Evolutionary conservation across 2,888 invertebrate species (phyloP), one percentile per base, ranked within the genome.

Genomic region (Callyntrura sp.): DNA sequence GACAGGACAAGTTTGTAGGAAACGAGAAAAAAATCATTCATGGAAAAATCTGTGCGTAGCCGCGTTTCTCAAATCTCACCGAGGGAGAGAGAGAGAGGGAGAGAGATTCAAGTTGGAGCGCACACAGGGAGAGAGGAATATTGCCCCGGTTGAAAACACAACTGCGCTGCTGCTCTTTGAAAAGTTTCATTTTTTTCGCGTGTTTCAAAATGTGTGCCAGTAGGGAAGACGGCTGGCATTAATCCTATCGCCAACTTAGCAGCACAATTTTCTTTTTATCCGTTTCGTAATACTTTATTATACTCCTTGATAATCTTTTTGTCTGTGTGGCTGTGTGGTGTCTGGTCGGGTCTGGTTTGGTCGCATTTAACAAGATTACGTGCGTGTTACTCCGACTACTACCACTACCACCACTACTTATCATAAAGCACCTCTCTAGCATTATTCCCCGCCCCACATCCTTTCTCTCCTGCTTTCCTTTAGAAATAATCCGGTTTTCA

Each of bases 401-500:
- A 45, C 45, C 11, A 45, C 45, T 45, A 45, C 3, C 35, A 20
- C 11, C 20, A 68, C 68, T 14, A 68, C 68, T 70, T 60, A 81
- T 81, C 60, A 81, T 81, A 81, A 60, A 81, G 81, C 81, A 60
- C 81, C 60, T 57, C 45, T 8, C 28, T n/a, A n/a, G n/a, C n/a
- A n/a, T n/a, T n/a, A n/a, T 28, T 20, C 17, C 86, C 45, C 79
- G 76, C 76, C 76, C 85, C 78, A 86, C 79, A 86, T 86, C 78
- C 85, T 85, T 85, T 85, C 55, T 65, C 86, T 51, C 5, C 25
- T 84, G 20, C 81, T 65, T 82, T 62, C 82, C 48, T 82, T 65
- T 65, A n/a, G 0, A 65, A 55, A 48, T 48, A 86, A 86, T 86
- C 86, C 86, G 86, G 86, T 86, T 86, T 86, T 45, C 25, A 25